phyloP scores from a whole-genome alignment of 2,888 invertebrate species.

The Papilio demoleus region DNA sequence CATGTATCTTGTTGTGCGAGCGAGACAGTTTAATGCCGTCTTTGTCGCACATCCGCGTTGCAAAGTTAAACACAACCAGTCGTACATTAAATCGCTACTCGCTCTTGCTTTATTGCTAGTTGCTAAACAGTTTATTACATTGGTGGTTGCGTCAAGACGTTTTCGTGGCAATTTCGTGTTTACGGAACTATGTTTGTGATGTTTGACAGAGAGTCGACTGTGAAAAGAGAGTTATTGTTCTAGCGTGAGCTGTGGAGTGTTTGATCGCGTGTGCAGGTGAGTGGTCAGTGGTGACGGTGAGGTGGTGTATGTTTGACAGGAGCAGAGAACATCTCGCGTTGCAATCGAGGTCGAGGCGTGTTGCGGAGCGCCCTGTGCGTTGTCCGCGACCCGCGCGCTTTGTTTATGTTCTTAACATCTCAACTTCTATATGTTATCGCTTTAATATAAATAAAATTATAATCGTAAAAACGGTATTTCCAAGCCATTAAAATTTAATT shows the following conservation, averaged over 20 bases:
- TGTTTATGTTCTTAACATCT: background rate
- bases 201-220: background rate
- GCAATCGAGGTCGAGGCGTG: background rate
- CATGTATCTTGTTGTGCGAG: background rate
- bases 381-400: background rate
- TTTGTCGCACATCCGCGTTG: background rate
- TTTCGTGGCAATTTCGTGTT: background rate
- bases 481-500: constrained; percentile 1
- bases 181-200: background rate
- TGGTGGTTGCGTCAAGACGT: background rate
- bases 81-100: background rate
- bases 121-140: background rate
- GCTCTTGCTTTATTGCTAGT: background rate
- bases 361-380: background rate
- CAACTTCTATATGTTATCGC: background rate
- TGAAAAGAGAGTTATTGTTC: background rate
- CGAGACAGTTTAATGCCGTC: background rate
- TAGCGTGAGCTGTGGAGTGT: background rate
- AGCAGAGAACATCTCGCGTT: background rate
- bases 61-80: background rate
- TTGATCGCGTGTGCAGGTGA: background rate
- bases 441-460: constrained; percentile 2
- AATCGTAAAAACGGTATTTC: background rate
- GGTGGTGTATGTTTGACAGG: background rate
- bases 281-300: background rate